Evolutionary conservation across 2,113 vertebrate species (phyloP).

Genomic region (Dolichallabes microphthalmus): DNA sequence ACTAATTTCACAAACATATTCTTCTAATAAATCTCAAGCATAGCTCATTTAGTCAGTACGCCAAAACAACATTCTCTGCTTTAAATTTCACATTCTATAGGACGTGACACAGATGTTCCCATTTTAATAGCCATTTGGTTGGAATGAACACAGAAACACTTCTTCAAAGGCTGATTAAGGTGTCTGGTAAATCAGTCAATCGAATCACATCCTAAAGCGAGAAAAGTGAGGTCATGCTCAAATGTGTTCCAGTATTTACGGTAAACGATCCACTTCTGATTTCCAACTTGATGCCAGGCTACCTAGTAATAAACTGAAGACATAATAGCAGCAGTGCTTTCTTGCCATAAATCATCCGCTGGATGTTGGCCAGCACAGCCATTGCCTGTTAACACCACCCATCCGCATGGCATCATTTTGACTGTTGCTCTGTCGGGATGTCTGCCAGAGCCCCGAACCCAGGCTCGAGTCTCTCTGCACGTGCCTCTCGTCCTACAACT

Average conservation of each 20-base stretch:
- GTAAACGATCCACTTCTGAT: conserved; percentile 7
- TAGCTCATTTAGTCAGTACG: not conserved
- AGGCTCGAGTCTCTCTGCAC: conserved; percentile 1
- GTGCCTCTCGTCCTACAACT: conserved; percentile 12
- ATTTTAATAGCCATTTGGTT: not conserved
- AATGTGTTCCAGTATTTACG: not conserved
- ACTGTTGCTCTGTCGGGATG: conserved; percentile 28
- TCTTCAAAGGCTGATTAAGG: conserved; percentile 44
- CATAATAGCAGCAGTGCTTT: conserved; percentile 11
- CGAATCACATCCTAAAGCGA: conserved; percentile 6
- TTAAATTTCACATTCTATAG: not conserved
- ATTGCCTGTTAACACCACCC: conserved; percentile 34
- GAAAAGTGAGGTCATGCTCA: not conserved
- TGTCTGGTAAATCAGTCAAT: conserved; percentile 24
- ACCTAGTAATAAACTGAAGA: conserved; percentile 34
- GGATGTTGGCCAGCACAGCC: conserved; percentile 22
- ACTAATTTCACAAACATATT: not conserved
- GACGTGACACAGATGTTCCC: not conserved
- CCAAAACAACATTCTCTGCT: not conserved
- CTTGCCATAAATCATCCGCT: conserved; percentile 40
- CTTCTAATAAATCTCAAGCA: not conserved
- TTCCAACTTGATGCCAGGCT: not conserved
- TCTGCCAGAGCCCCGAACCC: not conserved
- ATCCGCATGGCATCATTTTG: conserved; percentile 25
- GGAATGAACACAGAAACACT: conserved; percentile 3